These are phyloP conservation scores for Globia sparganii DNA, from an alignment of 2,888 invertebrate species.

Conservation along the genomic window DNA sequence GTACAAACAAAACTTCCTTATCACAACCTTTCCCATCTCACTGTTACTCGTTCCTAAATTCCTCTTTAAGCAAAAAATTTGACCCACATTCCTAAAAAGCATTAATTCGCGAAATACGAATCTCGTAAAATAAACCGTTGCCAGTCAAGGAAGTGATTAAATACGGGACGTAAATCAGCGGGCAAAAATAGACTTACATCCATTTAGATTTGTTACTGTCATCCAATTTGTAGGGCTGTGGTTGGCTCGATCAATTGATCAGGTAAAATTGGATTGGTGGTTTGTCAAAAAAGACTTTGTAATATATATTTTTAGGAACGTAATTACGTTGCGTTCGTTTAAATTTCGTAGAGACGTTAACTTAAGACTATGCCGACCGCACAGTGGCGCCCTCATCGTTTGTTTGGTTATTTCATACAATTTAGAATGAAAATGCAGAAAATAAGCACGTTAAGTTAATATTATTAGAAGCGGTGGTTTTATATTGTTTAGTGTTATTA, in stretches of 20 bases:
- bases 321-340: neutral
- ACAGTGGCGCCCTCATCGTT: too few relatives aligned
- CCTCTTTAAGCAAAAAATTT: slow-evolving; percentile 53
- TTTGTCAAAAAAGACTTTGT: neutral
- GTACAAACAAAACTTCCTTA: neutral
- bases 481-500: too few relatives aligned
- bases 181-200: slow-evolving; percentile 45
- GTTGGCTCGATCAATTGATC: slow-evolving; percentile 20
- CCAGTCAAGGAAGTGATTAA: slow-evolving; percentile 67
- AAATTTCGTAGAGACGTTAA: neutral
- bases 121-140: slow-evolving; percentile 68
- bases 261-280: slow-evolving; percentile 1
- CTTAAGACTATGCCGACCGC: too few relatives aligned
- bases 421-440: too few relatives aligned
- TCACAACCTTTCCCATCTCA: neutral
- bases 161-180: slow-evolving; percentile 63
- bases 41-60: slow-evolving; percentile 29
- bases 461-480: too few relatives aligned
- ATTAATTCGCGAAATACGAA: slow-evolving; percentile 66
- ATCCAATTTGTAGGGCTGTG: slow-evolving; percentile 43
- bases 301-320: neutral
- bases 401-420: too few relatives aligned
- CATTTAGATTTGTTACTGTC: slow-evolving; percentile 48
- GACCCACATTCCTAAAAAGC: slow-evolving; percentile 49
- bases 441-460: too few relatives aligned